These are phyloP conservation scores for Enteromius radiatus DNA, from an alignment of 2,797 vertebrate species.

Conservation along the genomic window DNA sequence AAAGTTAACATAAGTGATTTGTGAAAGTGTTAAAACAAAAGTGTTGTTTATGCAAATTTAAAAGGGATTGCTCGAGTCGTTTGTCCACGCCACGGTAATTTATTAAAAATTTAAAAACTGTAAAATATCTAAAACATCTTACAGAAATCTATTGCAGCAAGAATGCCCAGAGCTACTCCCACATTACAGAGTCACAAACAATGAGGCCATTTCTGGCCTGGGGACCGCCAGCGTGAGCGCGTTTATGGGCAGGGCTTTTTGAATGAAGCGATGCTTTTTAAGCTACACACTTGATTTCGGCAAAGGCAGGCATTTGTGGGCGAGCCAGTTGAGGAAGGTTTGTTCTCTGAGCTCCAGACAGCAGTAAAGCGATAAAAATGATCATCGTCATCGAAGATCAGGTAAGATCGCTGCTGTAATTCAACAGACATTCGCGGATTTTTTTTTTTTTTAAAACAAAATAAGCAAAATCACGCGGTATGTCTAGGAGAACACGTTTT, in stretches of 20 bases:
- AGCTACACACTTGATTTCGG: neutral
- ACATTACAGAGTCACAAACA: neutral
- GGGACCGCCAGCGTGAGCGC: neutral
- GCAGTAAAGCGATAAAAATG: constrained; percentile 49
- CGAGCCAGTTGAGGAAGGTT: neutral
- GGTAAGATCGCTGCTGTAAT: constrained; percentile 30
- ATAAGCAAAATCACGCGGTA: neutral
- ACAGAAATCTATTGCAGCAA: neutral
- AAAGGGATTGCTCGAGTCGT: neutral
- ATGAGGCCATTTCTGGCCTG: neutral
- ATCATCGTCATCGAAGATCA: constrained; percentile 55
- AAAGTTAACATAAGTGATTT: neutral
- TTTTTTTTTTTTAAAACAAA: neutral
- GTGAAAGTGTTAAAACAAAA: neutral
- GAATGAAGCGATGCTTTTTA: neutral
- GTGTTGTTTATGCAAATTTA: neutral
- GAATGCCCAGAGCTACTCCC: neutral
- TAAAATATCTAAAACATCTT: neutral
- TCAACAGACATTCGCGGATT: neutral
- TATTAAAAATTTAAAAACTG: neutral
- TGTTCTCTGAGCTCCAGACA: neutral
- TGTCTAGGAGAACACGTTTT: neutral
- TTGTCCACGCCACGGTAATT: neutral
- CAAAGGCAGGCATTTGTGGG: neutral
- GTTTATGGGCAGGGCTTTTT: constrained; percentile 24